Evolutionary conservation across 2,113 vertebrate genomes (phyloP).

Genomic region (Dolichotis patagonum): DNA sequence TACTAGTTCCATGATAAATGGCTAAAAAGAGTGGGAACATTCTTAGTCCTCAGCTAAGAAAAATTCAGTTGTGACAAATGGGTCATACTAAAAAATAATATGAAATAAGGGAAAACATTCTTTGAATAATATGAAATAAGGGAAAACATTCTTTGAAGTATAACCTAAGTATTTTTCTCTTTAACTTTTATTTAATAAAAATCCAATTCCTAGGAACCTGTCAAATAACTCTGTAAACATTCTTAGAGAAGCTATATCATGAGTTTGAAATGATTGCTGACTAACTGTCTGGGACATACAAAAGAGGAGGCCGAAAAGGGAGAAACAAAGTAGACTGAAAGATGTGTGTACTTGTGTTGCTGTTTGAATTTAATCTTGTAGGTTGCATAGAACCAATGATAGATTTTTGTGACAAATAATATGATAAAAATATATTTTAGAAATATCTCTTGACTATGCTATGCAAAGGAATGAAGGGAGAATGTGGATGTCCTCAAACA

Average conservation of each 20-base stretch:
- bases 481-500: background rate
- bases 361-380: background rate
- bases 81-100: background rate
- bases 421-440: background rate
- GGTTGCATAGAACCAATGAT: background rate
- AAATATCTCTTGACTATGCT: background rate
- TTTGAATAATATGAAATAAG: background rate
- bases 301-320: background rate
- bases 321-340: background rate
- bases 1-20: background rate
- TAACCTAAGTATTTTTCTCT: background rate
- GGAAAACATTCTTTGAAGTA: background rate
- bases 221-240: background rate
- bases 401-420: background rate
- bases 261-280: background rate
- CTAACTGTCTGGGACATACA: background rate
- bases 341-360: background rate
- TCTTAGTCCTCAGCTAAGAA: background rate
- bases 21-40: background rate
- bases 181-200: conserved; percentile 12
- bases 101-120: background rate
- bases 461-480: background rate
- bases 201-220: background rate
- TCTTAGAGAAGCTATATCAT: background rate
- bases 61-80: background rate